Conservation (phyloP, 2,888 invertebrate genomes). For the Pinctada fucata region DNA sequence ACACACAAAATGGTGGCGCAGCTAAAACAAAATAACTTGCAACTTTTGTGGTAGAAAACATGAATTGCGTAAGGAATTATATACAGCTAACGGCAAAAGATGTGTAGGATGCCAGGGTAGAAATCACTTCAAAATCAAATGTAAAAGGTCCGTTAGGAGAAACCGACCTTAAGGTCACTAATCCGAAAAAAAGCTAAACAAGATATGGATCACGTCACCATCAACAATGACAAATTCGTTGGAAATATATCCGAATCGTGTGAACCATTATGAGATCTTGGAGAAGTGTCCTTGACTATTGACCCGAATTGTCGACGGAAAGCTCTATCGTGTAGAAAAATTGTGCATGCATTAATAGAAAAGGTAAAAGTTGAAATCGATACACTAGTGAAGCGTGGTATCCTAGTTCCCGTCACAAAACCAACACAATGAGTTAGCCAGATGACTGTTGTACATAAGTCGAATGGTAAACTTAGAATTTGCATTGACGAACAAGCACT, state of each 20-base stretch:
- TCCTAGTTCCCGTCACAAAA: conserved; percentile 25
- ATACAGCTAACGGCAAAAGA: not conserved
- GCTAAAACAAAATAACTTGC: not conserved
- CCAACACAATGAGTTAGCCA: conserved; percentile 42
- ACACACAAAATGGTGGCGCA: not conserved
- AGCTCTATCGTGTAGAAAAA: conserved; percentile 24
- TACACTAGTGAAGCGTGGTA: conserved; percentile 19
- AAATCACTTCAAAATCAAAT: not conserved
- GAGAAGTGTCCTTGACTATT: conserved; percentile 20
- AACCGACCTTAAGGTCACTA: not conserved
- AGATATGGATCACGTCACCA: conserved; percentile 13
- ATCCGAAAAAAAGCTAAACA: conserved; percentile 14
- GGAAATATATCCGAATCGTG: not conserved
- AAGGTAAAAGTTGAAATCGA: conserved; percentile 29
- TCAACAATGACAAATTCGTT: conserved; percentile 20
- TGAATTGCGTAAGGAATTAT: not conserved
- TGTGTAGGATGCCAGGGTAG: not conserved
- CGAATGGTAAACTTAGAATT: conserved; percentile 37
- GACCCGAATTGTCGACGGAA: conserved; percentile 16
- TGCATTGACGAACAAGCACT: conserved; percentile 50
- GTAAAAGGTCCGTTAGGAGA: conserved; percentile 13
- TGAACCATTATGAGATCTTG: conserved; percentile 11
- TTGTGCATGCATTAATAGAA: conserved; percentile 19
- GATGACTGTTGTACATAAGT: conserved; percentile 34
- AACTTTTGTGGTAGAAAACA: not conserved